A percentile compares a stretch with the other conserved stretches of the same genome.
These are phyloP conservation scores for Eriosoma lanigerum DNA, from an alignment of 1,140 invertebrate genomes.

Conservation along the genomic window DNA sequence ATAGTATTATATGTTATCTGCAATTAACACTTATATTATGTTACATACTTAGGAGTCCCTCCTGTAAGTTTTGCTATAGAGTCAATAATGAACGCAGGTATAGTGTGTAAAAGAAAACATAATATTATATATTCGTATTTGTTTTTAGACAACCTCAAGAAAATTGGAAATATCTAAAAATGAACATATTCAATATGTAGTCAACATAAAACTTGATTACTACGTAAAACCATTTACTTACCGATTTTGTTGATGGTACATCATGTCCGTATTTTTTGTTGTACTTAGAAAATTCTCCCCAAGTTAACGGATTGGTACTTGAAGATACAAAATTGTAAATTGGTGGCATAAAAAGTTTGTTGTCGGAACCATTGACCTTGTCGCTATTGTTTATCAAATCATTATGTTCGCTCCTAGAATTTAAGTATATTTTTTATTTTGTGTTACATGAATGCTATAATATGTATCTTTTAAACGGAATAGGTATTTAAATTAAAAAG, in stretches of 20 bases:
- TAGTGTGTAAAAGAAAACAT: slow-evolving; percentile 43
- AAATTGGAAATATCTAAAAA: slow-evolving; percentile 57
- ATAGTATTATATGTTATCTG: no score
- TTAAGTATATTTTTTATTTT: background rate
- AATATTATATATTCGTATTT: slow-evolving; percentile 30
- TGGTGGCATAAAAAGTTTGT: slow-evolving; percentile 54
- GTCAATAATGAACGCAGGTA: slow-evolving; percentile 52
- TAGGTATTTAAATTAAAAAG: no score
- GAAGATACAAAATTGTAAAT: slow-evolving; percentile 75
- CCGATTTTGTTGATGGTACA: background rate
- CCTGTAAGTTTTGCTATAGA: slow-evolving; percentile 36
- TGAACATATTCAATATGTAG: background rate
- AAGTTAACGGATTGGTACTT: slow-evolving; percentile 68
- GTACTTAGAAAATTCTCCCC: slow-evolving; percentile 63
- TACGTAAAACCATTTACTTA: background rate
- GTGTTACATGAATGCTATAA: no score
- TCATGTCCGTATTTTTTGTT: background rate
- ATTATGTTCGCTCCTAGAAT: slow-evolving; percentile 55
- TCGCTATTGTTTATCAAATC: background rate
- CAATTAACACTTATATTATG: no score
- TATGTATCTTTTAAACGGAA: no score
- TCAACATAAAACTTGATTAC: background rate
- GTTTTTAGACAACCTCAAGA: slow-evolving; percentile 41
- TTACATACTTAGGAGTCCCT: slow-evolving; percentile 50
- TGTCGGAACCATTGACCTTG: background rate